Conservation (phyloP, 2,888 invertebrate species). For the Charanyca ferruginea region DNA sequence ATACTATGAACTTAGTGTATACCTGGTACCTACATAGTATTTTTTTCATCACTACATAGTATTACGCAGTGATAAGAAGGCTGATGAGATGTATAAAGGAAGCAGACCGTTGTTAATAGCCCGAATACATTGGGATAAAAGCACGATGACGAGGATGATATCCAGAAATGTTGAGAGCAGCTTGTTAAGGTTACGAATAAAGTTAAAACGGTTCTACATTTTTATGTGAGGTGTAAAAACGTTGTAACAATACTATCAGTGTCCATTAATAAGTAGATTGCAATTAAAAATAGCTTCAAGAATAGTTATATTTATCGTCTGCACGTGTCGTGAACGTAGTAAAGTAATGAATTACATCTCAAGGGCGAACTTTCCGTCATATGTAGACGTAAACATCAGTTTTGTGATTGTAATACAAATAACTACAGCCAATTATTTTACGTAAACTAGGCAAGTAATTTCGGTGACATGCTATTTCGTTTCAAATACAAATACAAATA, state of each 20-base stretch:
- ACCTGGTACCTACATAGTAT: no score
- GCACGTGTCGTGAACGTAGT: slow-evolving; percentile 46
- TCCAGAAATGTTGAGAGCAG: no score
- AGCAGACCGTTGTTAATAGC: no score
- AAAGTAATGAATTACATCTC: slow-evolving; percentile 44
- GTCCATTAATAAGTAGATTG: slow-evolving; percentile 22
- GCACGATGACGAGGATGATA: no score
- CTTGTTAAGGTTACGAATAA: no score
- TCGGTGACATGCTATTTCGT: neutral
- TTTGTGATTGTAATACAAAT: slow-evolving; percentile 6
- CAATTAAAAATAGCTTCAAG: slow-evolving; percentile 34
- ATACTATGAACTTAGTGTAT: no score
- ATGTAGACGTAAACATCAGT: slow-evolving; percentile 14
- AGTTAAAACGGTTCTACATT: neutral
- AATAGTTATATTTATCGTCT: slow-evolving; percentile 44
- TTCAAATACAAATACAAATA: no score
- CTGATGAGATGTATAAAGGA: no score
- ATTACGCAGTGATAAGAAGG: no score
- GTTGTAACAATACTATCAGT: slow-evolving; percentile 33
- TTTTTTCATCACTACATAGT: no score
- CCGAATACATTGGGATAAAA: no score
- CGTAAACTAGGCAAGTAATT: neutral
- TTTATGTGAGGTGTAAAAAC: slow-evolving; percentile 8
- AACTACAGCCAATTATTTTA: neutral
- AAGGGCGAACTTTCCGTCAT: slow-evolving; percentile 34